Conservation (phyloP, 37 sponge, comb jelly and placozoan species). For the Diacarnus erythraeanus region DNA sequence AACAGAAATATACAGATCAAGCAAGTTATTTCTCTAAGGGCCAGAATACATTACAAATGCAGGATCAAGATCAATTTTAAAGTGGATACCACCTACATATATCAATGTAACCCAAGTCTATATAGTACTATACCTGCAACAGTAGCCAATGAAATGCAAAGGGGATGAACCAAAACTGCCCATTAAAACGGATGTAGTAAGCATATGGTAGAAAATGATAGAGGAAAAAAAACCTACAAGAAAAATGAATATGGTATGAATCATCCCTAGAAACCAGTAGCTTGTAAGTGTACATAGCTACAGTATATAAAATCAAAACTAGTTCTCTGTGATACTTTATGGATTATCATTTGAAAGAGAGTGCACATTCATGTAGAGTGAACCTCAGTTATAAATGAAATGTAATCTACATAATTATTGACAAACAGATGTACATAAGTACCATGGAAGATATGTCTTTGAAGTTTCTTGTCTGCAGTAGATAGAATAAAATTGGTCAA, state of each 20-base stretch:
- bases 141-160: conserved; percentile 61
- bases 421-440: not conserved
- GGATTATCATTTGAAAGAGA: too few relatives aligned
- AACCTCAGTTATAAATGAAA: too few relatives aligned
- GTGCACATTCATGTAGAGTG: too few relatives aligned
- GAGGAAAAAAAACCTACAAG: conserved; percentile 59
- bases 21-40: too few relatives aligned
- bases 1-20: too few relatives aligned
- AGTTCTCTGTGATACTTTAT: too few relatives aligned
- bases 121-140: conserved; percentile 36
- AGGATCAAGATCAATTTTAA: too few relatives aligned
- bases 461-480: conserved; percentile 56
- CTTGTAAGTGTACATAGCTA: too few relatives aligned
- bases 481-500: conserved; percentile 71
- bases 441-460: conserved; percentile 68
- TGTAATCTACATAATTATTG: too few relatives aligned
- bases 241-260: not conserved
- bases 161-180: conserved; percentile 66
- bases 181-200: conserved; percentile 60
- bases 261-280: not conserved
- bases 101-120: not conserved
- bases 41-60: too few relatives aligned
- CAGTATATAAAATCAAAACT: too few relatives aligned
- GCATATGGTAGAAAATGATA: conserved; percentile 75
- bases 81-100: too few relatives aligned